Evolutionary conservation across 2,888 invertebrate species (phyloP), one percentile per base, ranked within the genome.

Genomic region (Trissonchulus latispiculum): DNA sequence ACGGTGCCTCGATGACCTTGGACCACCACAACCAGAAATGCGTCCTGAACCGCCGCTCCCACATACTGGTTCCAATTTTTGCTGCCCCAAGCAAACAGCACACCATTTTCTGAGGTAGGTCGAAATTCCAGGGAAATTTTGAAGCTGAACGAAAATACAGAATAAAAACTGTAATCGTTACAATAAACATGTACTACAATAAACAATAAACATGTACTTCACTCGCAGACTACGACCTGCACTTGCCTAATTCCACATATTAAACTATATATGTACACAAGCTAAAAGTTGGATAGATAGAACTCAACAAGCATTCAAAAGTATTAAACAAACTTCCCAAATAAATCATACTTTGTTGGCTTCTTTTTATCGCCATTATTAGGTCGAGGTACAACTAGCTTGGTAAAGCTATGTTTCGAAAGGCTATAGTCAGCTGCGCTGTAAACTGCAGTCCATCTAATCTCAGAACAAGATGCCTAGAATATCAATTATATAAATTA

Each of bases 21-120:
- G 31, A 61, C 2, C 1, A 2, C n/a, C 1, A 70, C 15, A 3
- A 2, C 8, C 8, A 73, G 3, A 8, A 23, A 32, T n/a, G 70
- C 64, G 36, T 73, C 70, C 29, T 35, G 3, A 23, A 70, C 8
- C 15, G 31, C 2, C 36, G 68, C 36, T 1, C n/a, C 1, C 1
- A 73, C 8, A 33, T 36, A 71, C n/a, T 32, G 3, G 1, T 32
- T 2, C 8, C n/a, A 71, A 28, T 48, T 32, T 32, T 71, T 35
- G 70, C 33, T 59, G 3, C 69, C 32, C 70, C 70, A 73, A 28
- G 18, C 59, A 3, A 73, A 29, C 8, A 73, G 31, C 59, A 62
- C n/a, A 1, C 73, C 73, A 8, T 73, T 36, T 18, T 31, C 23
- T 3, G 8, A 18, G 1, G 3, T 2, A 18, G 73, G 48, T 2